Conservation (phyloP, 2,113 vertebrate genomes). For the Prolemur simus region DNA sequence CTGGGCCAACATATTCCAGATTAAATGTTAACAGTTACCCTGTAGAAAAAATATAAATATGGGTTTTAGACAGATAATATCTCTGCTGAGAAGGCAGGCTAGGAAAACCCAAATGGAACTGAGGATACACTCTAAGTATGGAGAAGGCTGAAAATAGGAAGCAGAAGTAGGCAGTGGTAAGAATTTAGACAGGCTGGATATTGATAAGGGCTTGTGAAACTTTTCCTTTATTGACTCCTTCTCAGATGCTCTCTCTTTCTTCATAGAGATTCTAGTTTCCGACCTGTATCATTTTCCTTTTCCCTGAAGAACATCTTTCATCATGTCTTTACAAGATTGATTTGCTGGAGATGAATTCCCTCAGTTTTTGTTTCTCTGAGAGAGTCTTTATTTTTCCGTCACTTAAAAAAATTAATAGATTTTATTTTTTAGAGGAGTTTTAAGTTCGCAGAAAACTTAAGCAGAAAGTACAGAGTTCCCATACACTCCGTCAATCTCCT, state of each 20-base stretch:
- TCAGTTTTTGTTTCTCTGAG: neutral
- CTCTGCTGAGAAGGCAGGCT: neutral
- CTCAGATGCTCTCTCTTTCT: neutral
- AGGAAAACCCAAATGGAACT: neutral
- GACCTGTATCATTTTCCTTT: neutral
- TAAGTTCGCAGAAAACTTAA: neutral
- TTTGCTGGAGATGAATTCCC: neutral
- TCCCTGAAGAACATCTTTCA: neutral
- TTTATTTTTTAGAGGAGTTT: neutral
- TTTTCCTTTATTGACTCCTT: neutral
- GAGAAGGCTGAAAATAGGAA: neutral
- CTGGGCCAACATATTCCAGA: neutral
- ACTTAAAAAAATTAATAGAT: neutral
- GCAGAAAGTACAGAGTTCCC: neutral
- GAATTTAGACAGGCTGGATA: neutral
- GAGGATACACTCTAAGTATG: neutral
- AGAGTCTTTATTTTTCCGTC: neutral
- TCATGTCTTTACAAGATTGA: neutral
- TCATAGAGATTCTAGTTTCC: neutral
- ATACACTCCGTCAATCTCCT: accelerated
- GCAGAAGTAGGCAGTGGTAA: neutral
- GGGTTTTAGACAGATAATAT: neutral
- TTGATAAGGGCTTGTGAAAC: neutral
- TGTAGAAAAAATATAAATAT: neutral
- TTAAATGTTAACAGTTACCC: neutral